phyloP scores from a whole-genome alignment of 2,888 invertebrate genomes.

The Drosophila ustulata region DNA sequence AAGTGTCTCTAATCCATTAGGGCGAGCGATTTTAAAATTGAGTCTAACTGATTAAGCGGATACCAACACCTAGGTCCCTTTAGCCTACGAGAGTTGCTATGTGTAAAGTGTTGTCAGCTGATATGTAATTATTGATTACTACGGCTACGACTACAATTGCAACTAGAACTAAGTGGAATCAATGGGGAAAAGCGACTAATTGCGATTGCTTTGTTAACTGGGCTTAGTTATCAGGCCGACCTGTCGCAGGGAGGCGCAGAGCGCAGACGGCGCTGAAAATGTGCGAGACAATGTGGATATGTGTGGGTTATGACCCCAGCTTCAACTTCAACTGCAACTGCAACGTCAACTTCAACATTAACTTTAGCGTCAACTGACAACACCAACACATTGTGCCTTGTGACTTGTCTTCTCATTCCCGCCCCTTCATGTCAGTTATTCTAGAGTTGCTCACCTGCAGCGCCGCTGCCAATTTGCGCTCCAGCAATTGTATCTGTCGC shows the following conservation, averaged over 20 bases:
- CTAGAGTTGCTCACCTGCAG: slow-evolving; percentile 85
- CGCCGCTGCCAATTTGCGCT: slow-evolving; percentile 90
- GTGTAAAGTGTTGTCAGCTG: slow-evolving; percentile 77
- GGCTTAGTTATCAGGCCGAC: slow-evolving; percentile 44
- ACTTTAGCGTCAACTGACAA: slow-evolving; percentile 63
- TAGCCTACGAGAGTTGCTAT: slow-evolving; percentile 9
- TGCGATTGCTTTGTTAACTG: slow-evolving; percentile 63
- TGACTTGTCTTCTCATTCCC: slow-evolving; percentile 22
- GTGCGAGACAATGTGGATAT: slow-evolving; percentile 55
- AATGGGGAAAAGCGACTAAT: slow-evolving; percentile 61
- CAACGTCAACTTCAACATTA: slow-evolving; percentile 22
- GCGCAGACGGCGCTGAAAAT: slow-evolving; percentile 64
- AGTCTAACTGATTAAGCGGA: slow-evolving; percentile 35
- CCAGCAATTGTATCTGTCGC: slow-evolving; percentile 90
- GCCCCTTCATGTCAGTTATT: neutral
- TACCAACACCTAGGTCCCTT: slow-evolving; percentile 18
- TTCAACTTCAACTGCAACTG: slow-evolving; percentile 10
- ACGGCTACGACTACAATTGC: slow-evolving; percentile 33
- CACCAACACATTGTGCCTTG: slow-evolving; percentile 63
- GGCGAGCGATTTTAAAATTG: slow-evolving; percentile 12
- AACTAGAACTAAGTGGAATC: slow-evolving; percentile 36
- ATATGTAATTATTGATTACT: slow-evolving; percentile 52
- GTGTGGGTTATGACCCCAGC: slow-evolving; percentile 42
- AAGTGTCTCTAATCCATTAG: slow-evolving; percentile 1
- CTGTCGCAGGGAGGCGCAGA: slow-evolving; percentile 43